Percentiles rank a stretch among this genome's conserved stretches.
These are phyloP conservation scores for Trachymyrmex cornetzi DNA, from an alignment of 1,140 invertebrate species.

Conservation along the genomic window DNA sequence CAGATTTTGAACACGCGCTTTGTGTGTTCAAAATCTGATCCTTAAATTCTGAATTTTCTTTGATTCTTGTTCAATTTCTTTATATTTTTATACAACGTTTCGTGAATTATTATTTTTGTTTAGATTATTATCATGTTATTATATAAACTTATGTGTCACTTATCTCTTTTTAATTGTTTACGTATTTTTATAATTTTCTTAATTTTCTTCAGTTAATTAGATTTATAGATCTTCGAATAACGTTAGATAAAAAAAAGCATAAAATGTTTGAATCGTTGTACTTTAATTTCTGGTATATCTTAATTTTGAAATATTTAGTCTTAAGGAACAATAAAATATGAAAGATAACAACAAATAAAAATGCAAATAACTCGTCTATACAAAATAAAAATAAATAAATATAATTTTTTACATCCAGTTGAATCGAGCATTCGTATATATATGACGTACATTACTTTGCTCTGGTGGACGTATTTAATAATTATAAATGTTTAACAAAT, in stretches of 20 bases:
- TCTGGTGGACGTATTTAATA: neutral
- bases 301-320: neutral
- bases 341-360: neutral
- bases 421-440: neutral
- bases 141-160: neutral
- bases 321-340: neutral
- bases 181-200: neutral
- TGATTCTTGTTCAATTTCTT: neutral
- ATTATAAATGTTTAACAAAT: constrained; percentile 15
- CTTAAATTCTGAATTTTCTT: neutral
- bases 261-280: neutral
- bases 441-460: neutral
- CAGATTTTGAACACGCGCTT: neutral
- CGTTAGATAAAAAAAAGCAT: neutral
- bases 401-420: neutral
- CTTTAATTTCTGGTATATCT: neutral
- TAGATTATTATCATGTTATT: neutral
- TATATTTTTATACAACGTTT: neutral
- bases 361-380: neutral
- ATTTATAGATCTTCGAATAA: neutral
- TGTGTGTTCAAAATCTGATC: no score
- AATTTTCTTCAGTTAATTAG: neutral
- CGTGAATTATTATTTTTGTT: neutral
- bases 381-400: constrained; percentile 19
- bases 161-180: neutral